Base-by-base conservation (phyloP, 2,888 invertebrate genomes). In the Cephus pygmeus region DNA sequence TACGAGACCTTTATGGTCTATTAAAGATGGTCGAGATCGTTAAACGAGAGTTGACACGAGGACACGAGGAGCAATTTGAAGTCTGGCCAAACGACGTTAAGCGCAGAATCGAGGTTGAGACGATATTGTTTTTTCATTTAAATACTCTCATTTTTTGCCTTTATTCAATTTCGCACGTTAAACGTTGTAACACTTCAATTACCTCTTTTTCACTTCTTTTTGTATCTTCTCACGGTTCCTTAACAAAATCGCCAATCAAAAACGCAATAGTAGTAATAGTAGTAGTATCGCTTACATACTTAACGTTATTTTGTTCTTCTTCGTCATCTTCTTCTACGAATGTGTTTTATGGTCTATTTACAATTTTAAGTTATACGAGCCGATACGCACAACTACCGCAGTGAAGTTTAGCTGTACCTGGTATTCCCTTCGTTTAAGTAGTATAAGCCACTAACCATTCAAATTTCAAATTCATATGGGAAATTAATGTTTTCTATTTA, bases 351-450 rank as follows among this genome's bases (percentile, higher is more conserved):
- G 69, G 11, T 69, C 76, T 87, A 87, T 86, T 84, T 86, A 86
- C 86, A 86, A 83, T 9, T 85, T 84, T 85, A 85, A 85, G 82
- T 84, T 82, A 80, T 82, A 84, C 85, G 80, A 83, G 81, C 83
- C 79, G 81, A 84, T 82, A 85, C 80, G 23, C 23, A 56, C 56
- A 56, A 23, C 56, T 73, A 77, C 79, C 81, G 77, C 79, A 80
- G 78, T 83, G 77, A 77, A 76, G 75, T 76, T 82, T 81, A 80
- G 80, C 80, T 35, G 79, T 81, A 81, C 79, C 79, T 75, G 78
- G 79, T 83, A 34, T 34, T 34, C 12, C 23, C 15, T 75, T 34
- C 33, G 56, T 30, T 34, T n/a, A 34, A 83, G 73, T 84, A 79
- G 69, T 82, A 82, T 23, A 56, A 84, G 79, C 82, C 56, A 56